Percentiles rank a stretch among this genome's conserved stretches.
phyloP scores from a whole-genome alignment of 2,797 vertebrate genomes.

The Capromys pilorides region DNA sequence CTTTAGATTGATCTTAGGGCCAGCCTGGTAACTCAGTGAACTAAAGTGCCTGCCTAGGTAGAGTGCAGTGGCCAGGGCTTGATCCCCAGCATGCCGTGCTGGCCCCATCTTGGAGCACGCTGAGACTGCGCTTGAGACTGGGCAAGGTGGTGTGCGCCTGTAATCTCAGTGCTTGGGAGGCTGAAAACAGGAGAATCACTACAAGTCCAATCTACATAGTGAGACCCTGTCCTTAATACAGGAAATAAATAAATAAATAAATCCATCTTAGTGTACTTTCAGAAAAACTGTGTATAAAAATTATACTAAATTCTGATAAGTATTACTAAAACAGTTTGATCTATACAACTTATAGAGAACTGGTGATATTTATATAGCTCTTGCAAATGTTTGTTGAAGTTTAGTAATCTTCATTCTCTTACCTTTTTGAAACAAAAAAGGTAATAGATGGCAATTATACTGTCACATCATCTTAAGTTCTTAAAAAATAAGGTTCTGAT shows the following conservation, averaged over 20 bases:
- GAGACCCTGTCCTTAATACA: no score
- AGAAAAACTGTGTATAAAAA: neutral
- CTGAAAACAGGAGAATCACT: no score
- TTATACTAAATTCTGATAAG: slow-evolving; percentile 7
- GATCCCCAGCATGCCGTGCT: no score
- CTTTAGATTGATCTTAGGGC: neutral
- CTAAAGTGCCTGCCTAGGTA: no score
- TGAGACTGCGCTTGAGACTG: no score
- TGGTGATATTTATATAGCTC: neutral
- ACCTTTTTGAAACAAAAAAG: slow-evolving; percentile 9
- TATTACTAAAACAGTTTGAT: neutral
- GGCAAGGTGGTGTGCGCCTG: no score
- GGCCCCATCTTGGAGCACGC: no score
- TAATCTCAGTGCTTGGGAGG: no score
- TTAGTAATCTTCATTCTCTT: slow-evolving; percentile 25
- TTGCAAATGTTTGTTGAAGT: neutral
- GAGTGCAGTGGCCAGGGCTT: no score
- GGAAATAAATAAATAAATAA: neutral
- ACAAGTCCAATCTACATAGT: no score
- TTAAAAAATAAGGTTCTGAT: neutral
- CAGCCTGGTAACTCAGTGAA: no score
- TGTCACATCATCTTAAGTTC: slow-evolving; percentile 40
- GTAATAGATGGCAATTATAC: slow-evolving; percentile 13
- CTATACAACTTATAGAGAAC: neutral
- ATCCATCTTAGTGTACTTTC: slow-evolving; percentile 5